Conservation (phyloP, 2,797 vertebrate species). For the Parotocinclus haroldoi region DNA sequence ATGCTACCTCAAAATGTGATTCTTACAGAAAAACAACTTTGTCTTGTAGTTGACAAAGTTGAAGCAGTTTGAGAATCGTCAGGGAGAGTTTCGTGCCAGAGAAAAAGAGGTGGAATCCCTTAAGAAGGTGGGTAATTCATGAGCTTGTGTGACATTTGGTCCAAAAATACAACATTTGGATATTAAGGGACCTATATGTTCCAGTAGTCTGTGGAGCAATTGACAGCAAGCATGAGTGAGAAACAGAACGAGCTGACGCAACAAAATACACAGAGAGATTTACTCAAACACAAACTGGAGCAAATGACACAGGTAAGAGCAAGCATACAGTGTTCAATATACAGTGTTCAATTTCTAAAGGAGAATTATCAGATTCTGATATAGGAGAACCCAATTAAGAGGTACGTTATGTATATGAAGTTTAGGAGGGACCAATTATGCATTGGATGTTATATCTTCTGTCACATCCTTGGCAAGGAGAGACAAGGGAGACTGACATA, state of each 20-base stretch:
- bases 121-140: conserved; percentile 27
- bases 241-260: conserved; percentile 56
- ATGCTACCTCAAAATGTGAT: background rate
- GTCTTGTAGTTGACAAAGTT: conserved; percentile 23
- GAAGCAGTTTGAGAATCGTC: conserved; percentile 32
- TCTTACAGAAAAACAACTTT: background rate
- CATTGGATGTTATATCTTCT: no score
- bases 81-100: conserved; percentile 25
- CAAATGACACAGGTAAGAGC: conserved; percentile 65
- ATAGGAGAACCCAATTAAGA: no score
- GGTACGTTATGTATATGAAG: no score
- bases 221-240: conserved; percentile 59
- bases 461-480: no score
- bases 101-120: conserved; percentile 34
- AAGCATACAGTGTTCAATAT: background rate
- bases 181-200: conserved; percentile 10
- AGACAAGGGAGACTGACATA: no score
- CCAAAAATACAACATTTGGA: background rate
- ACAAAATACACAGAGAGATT: conserved; percentile 34
- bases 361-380: no score
- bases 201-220: conserved; percentile 58
- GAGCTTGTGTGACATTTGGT: background rate
- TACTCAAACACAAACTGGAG: conserved; percentile 47
- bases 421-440: no score
- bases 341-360: background rate